A percentile compares a stretch with the other conserved stretches of the same genome.
phyloP scores from a whole-genome alignment of 2,797 vertebrate species.

The Sebastes vulpes region DNA sequence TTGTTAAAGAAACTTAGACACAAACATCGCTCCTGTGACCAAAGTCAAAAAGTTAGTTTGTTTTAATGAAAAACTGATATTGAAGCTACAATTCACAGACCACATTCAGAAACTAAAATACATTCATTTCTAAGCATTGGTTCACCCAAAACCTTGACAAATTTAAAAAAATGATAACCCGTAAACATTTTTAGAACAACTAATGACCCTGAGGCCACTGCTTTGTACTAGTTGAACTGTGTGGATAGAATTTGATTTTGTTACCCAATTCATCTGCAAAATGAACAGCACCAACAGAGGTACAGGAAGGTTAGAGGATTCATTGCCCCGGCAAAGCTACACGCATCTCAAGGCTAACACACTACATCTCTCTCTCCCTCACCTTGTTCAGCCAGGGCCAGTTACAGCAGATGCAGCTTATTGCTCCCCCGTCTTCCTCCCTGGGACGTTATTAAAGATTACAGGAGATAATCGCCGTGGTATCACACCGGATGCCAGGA shows the following conservation, averaged over 20 bases:
- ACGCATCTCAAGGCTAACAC: not conserved
- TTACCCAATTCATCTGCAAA: not conserved
- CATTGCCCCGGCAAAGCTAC: not conserved
- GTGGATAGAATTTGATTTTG: not conserved
- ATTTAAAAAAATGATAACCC: not conserved
- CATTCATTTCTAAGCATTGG: not conserved
- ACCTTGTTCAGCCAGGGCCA: conserved; percentile 17
- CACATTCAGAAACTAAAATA: not conserved
- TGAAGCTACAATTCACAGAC: not conserved
- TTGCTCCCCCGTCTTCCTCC: conserved; percentile 57
- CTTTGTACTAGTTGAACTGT: not conserved
- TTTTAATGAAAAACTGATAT: conserved; percentile 28
- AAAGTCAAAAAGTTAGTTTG: conserved; percentile 52
- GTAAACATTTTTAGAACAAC: not conserved
- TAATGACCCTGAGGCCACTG: not conserved
- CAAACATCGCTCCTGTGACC: conserved; percentile 18
- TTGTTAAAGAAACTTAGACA: conserved; percentile 41
- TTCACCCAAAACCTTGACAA: not conserved
- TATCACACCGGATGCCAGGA: conserved; percentile 48
- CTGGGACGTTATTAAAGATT: conserved; percentile 79
- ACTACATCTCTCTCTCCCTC: not conserved
- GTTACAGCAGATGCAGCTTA: conserved; percentile 64
- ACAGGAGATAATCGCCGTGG: conserved; percentile 66
- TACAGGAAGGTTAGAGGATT: conserved; percentile 12
- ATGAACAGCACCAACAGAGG: not conserved